These are phyloP conservation scores for Lycodopsis pacificus DNA, from an alignment of 2,797 vertebrate genomes.

Conservation along the genomic window DNA sequence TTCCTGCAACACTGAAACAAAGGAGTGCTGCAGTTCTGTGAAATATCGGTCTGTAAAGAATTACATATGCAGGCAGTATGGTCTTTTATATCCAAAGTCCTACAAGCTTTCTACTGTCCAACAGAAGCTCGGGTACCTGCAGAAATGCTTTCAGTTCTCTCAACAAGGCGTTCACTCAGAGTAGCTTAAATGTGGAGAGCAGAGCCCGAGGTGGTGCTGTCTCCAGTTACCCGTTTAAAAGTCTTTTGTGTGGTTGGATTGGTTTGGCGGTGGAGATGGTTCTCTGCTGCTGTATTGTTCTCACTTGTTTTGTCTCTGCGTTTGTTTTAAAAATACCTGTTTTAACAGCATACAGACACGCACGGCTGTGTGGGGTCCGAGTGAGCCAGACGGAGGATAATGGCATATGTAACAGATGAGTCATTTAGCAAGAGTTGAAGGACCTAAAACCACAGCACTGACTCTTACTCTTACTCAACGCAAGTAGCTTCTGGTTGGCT, in stretches of 20 bases:
- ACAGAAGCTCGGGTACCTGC: constrained; percentile 22
- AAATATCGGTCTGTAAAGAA: background rate
- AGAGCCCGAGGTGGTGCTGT: constrained; percentile 22
- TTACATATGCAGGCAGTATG: no score
- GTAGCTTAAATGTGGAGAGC: constrained; percentile 20
- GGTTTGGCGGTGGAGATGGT: background rate
- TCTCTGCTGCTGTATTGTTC: background rate
- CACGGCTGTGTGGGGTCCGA: constrained; percentile 38
- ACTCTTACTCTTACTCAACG: constrained; percentile 41
- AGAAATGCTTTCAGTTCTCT: constrained; percentile 41
- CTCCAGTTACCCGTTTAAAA: constrained; percentile 32
- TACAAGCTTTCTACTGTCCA: background rate
- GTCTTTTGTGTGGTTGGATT: constrained; percentile 25
- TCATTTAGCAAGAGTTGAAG: constrained; percentile 57
- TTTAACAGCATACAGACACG: background rate
- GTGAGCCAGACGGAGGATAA: constrained; percentile 56
- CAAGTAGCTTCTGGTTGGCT: constrained; percentile 28
- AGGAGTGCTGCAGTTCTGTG: background rate
- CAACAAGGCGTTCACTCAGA: background rate
- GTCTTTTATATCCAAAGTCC: background rate
- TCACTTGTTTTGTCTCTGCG: constrained; percentile 1
- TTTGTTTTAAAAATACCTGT: constrained; percentile 13
- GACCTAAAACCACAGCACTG: constrained; percentile 51
- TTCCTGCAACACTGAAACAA: background rate
- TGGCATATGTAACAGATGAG: constrained; percentile 59